Conservation (phyloP, 2,888 invertebrate genomes). For the Diaperis boleti region DNA sequence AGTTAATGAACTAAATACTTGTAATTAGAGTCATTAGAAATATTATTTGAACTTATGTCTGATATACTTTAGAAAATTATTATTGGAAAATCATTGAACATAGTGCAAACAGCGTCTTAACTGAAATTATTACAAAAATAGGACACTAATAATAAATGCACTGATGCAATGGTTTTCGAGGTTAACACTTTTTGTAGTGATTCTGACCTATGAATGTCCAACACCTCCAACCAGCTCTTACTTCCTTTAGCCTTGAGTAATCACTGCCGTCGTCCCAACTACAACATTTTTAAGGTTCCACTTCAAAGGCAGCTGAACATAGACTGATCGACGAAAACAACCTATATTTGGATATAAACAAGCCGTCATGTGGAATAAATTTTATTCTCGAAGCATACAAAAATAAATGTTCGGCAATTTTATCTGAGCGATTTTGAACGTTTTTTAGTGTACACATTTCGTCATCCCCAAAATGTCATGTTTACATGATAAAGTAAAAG, state of each 20-base stretch:
- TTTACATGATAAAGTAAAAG: slow-evolving; percentile 29
- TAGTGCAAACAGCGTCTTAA: no score
- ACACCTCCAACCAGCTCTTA: neutral
- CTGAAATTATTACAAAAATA: no score
- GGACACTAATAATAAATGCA: no score
- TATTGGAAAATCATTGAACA: no score
- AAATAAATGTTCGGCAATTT: slow-evolving; percentile 31
- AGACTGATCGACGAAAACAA: slow-evolving; percentile 19
- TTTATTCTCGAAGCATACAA: slow-evolving; percentile 23
- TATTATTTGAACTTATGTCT: no score
- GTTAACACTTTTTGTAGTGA: no score
- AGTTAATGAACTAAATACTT: no score
- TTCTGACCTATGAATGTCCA: no score
- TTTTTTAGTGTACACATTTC: slow-evolving; percentile 14
- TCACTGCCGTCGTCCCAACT: neutral
- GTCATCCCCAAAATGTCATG: slow-evolving; percentile 13
- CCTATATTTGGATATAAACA: slow-evolving; percentile 31
- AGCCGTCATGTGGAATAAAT: slow-evolving; percentile 32
- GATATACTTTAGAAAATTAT: no score
- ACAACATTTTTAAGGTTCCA: neutral
- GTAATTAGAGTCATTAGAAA: no score
- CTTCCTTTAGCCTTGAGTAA: neutral
- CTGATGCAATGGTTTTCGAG: no score
- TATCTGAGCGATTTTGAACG: slow-evolving; percentile 8
- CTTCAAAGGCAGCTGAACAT: slow-evolving; percentile 1